These are phyloP conservation scores for Macrotus californicus DNA, from an alignment of 2,113 vertebrate species.

Conservation along the genomic window DNA sequence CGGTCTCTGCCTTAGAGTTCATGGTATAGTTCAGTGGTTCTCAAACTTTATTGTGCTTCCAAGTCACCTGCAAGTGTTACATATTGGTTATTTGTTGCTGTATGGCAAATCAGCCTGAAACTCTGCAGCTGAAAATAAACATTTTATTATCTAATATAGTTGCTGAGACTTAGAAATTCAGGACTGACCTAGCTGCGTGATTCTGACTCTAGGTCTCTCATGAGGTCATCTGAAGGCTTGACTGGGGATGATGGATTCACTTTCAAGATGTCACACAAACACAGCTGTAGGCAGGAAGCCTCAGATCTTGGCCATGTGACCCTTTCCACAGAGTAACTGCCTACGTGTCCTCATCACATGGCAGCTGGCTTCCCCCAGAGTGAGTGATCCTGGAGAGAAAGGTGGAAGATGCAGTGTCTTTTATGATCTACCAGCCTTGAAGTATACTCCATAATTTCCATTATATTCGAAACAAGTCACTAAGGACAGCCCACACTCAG, in stretches of 20 bases:
- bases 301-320: not conserved
- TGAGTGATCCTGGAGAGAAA: not conserved
- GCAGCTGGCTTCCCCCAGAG: not conserved
- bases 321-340: not conserved
- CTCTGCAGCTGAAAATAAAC: not conserved
- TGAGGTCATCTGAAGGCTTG: not conserved
- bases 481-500: not conserved
- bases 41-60: not conserved
- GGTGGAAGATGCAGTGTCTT: not conserved
- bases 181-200: not conserved
- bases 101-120: not conserved
- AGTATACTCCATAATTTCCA: not conserved
- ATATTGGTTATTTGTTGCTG: not conserved
- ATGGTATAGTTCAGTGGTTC: not conserved
- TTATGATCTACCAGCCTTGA: not conserved
- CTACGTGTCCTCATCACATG: not conserved
- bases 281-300: not conserved
- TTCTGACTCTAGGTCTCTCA: not conserved
- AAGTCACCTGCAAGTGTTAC: not conserved
- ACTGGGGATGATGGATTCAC: not conserved
- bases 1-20: not conserved
- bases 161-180: not conserved
- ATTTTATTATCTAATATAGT: not conserved
- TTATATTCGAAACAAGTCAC: not conserved
- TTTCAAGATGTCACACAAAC: not conserved